phyloP scores from a whole-genome alignment of 2,888 invertebrate species.

The Orchesellides sinensis region DNA sequence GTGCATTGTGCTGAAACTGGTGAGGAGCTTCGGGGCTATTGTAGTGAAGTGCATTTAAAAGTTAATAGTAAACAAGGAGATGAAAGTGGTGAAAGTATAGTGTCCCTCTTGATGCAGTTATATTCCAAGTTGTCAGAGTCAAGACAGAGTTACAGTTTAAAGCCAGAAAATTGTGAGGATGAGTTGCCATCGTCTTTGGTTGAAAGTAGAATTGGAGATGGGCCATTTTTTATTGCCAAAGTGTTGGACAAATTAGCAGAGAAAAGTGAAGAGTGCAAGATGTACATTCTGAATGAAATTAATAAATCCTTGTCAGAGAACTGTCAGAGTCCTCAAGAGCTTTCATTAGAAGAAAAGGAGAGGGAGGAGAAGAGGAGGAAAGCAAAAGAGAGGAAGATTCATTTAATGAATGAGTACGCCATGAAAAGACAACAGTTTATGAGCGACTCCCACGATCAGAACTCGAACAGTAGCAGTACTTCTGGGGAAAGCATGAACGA shows the following conservation, averaged over 20 bases:
- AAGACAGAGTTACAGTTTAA: not conserved
- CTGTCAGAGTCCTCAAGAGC: not conserved
- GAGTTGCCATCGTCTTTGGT: slow-evolving; percentile 15
- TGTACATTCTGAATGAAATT: slow-evolving; percentile 20
- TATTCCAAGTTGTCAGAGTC: slow-evolving; percentile 44
- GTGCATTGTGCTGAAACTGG: slow-evolving; percentile 9
- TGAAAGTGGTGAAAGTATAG: slow-evolving; percentile 47
- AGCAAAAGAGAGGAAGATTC: slow-evolving; percentile 62
- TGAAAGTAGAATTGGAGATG: slow-evolving; percentile 61
- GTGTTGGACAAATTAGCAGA: slow-evolving; percentile 47
- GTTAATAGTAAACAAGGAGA: not conserved
- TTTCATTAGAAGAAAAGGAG: slow-evolving; percentile 50
- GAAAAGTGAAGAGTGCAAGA: slow-evolving; percentile 17
- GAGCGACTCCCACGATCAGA: slow-evolving; percentile 5
- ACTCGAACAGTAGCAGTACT: not conserved
- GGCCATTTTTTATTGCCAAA: slow-evolving; percentile 59
- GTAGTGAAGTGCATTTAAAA: slow-evolving; percentile 23
- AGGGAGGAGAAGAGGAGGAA: slow-evolving; percentile 61
- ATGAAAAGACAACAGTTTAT: slow-evolving; percentile 65
- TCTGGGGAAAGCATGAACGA: not conserved
- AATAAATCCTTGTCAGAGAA: not conserved
- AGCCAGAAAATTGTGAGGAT: slow-evolving; percentile 7
- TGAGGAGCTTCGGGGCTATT: slow-evolving; percentile 20
- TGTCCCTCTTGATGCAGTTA: slow-evolving; percentile 59
- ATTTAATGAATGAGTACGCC: slow-evolving; percentile 61